Evolutionary conservation across 2,888 invertebrate genomes (phyloP), one percentile per base, ranked within the genome.

Genomic region (Odontocerum albicorne): DNA sequence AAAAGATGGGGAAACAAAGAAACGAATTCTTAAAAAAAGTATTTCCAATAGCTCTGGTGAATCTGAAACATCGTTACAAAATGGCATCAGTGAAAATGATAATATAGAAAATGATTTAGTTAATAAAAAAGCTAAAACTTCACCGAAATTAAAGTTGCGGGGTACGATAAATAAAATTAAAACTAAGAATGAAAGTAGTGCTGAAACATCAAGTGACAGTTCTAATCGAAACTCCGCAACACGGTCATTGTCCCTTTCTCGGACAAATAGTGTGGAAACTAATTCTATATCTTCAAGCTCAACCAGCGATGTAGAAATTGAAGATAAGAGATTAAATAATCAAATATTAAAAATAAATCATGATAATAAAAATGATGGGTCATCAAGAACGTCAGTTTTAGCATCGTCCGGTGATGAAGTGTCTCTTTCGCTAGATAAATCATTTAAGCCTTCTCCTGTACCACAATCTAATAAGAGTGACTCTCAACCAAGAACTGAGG

Each of bases 391-490:
- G 27, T 85, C 72, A 51, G 65, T 72, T 3, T 62, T 74, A 19
- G 66, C 70, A 16, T 75, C 75, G 12, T 74, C 82, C 13, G 79
- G 80, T 31, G 84, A 83, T 66, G 83, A 83, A 64, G 66, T 75
- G 39, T 81, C 80, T 1, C 64, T 79, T 60, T 72, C 79, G n/a
- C 73, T 73, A 17, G 81, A 81, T 21, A 74, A 78, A 63, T 80
- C 81, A 22, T 70, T 77, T 2, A 76, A 74, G 63, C 75, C 83
- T 15, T 80, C 82, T 1, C 70, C 74, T 3, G 71, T 70, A 63
- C 72, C 77, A 10, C 74, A 77, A 47, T 72, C 71, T 61, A 70
- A 65, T 63, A 74, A 76, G 53, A 67, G 43, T 49, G 59, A 60
- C 36, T 51, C 49, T 19, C 66, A 66, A 12, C 66, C 70, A 4